Conservation (phyloP, 2,888 invertebrate species). For the Stenodema calcarata region DNA sequence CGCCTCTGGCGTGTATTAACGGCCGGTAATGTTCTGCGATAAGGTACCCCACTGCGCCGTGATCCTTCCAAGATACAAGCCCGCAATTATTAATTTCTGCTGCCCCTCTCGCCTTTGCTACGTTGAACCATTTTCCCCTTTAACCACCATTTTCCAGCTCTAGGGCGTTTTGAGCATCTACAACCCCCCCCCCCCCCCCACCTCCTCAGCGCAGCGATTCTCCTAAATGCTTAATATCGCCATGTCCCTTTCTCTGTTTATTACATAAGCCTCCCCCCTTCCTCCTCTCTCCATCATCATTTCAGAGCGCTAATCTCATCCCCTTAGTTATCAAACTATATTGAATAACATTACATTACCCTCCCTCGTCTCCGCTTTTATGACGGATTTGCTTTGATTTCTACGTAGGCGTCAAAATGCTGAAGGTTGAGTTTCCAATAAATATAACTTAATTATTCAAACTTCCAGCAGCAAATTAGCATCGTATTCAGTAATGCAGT, state of each 20-base stretch:
- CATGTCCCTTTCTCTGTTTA: conserved; percentile 19
- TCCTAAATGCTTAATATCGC: conserved; percentile 35
- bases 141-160: background rate
- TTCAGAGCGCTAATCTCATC: background rate
- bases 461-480: too few relatives aligned
- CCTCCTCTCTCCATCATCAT: background rate
- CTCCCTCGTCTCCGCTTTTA: background rate
- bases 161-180: background rate
- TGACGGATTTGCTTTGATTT: background rate
- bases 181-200: background rate
- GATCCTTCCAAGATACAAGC: conserved; percentile 11
- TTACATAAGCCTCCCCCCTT: background rate
- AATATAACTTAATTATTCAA: too few relatives aligned
- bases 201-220: background rate
- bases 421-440: too few relatives aligned
- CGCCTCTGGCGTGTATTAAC: conserved; percentile 36
- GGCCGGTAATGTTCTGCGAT: conserved; percentile 42
- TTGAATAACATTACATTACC: background rate
- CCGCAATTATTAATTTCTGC: conserved; percentile 42
- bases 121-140: conserved; percentile 9
- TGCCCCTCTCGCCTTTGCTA: background rate
- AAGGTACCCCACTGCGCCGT: conserved; percentile 21
- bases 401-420: too few relatives aligned
- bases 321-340: background rate
- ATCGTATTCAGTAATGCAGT: too few relatives aligned